Base-by-base conservation (phyloP, 2,113 vertebrate species). In the Perca fluviatilis region DNA sequence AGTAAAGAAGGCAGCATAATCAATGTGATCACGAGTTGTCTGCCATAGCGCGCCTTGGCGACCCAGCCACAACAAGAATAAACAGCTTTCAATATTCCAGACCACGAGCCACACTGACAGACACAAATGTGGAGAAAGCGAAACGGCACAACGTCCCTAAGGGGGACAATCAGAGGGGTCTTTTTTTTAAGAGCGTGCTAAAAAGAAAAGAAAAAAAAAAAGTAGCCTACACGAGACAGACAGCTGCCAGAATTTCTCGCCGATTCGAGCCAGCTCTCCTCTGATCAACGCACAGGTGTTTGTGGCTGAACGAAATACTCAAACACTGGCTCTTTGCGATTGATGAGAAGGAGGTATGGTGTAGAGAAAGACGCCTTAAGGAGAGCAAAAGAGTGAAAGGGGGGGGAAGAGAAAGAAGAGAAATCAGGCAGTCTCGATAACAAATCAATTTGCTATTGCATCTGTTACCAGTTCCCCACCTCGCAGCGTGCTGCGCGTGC, bases 1-100 rank as follows among this genome's bases (percentile, higher is more conserved):
- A 36, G 64, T 43, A 56, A 36, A 79, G 50, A 27, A 79, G 74
- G 74, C 70, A 77, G 62, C 67, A 25, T 50, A 66, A 91, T 92
- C 86, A 86, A 93, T 91, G n/a, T 23, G 83, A 92, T 94, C 91
- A 87, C 87, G 90, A 80, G 89, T 68, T 85, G 88, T 89, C 79
- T 90, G 89, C 85, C 86, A 58, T 65, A 18, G 84, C 87, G 88
- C 88, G 84, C 86, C 79, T 72, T 57, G 88, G 77, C 68, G 83
- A 83, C 79, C 74, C 91, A 85, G 88, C 76, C 86, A 92, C 91
- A 89, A 92, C 86, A 82, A 62, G 80, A 85, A 91, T 40, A 86
- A 83, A 86, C 85, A 79, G 78, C 76, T 79, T 67, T 90, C 87
- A 89, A 87, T 91, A 90, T 87, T 90, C 87, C 85, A 69, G 13